These are phyloP conservation scores for Leptopilina syphax DNA, from an alignment of 2,888 invertebrate species.

Conservation along the genomic window DNA sequence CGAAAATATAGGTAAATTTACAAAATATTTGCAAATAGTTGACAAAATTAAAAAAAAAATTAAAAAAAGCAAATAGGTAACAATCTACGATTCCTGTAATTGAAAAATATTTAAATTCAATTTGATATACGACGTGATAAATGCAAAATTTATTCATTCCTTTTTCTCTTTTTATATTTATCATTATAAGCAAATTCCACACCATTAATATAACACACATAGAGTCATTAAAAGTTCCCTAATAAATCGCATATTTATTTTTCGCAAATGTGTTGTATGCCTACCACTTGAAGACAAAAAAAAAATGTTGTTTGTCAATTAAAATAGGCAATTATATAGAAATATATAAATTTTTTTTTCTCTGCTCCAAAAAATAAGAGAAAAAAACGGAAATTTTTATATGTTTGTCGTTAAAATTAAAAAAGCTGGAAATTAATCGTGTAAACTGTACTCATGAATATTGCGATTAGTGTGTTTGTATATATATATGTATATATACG, in stretches of 20 bases:
- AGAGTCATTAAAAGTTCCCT: background rate
- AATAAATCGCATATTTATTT: slow-evolving; percentile 4
- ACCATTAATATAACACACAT: no score
- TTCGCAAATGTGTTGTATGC: slow-evolving; percentile 6
- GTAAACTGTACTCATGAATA: slow-evolving; percentile 24
- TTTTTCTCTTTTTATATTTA: background rate
- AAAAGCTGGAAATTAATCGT: slow-evolving; percentile 19
- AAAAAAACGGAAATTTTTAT: slow-evolving; percentile 3
- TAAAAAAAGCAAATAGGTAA: no score
- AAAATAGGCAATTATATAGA: background rate
- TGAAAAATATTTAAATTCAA: background rate
- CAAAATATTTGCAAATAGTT: no score
- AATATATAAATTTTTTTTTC: background rate
- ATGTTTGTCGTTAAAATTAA: background rate
- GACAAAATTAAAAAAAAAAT: no score
- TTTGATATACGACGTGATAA: background rate
- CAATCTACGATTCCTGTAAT: background rate
- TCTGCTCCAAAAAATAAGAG: no score
- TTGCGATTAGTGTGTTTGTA: background rate
- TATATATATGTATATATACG: background rate
- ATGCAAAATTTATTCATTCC: background rate
- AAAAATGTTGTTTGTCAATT: background rate
- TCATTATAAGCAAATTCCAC: background rate
- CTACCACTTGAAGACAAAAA: background rate
- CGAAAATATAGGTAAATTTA: no score